Conservation (phyloP, 2,797 vertebrate species). For the Pseudotriccus pelzelni region DNA sequence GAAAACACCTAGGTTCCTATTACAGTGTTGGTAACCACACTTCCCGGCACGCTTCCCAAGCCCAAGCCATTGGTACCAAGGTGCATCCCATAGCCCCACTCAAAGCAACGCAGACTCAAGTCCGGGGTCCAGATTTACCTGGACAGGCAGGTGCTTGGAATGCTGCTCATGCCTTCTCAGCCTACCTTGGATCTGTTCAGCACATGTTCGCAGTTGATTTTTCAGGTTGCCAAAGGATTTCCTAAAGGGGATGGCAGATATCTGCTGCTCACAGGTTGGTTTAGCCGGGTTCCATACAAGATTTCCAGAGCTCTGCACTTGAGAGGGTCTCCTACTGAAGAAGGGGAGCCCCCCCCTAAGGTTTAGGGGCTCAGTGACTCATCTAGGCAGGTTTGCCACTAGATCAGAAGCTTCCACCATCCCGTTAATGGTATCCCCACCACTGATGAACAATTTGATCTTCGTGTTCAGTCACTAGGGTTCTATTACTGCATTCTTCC, state of each 20-base stretch:
- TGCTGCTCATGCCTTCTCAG: neutral
- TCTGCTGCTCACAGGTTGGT: neutral
- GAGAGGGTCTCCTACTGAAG: neutral
- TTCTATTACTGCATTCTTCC: slow-evolving; percentile 92
- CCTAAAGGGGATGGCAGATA: neutral
- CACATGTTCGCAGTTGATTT: neutral
- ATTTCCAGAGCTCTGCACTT: neutral
- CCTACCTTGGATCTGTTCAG: neutral
- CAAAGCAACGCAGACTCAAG: neutral
- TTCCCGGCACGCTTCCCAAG: neutral
- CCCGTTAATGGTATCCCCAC: slow-evolving; percentile 84
- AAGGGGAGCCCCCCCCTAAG: neutral
- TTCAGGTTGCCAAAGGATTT: neutral
- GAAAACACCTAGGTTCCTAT: slow-evolving; percentile 1
- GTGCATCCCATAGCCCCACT: neutral
- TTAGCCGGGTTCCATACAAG: neutral
- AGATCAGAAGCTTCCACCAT: neutral
- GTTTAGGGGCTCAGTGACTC: neutral
- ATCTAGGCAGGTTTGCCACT: neutral
- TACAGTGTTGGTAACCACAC: neutral
- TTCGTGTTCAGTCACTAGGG: slow-evolving; percentile 82
- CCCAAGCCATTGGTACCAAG: neutral
- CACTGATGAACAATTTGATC: slow-evolving; percentile 81
- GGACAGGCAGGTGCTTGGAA: neutral
- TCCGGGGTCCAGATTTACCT: neutral